Evolutionary conservation across 2,113 vertebrate genomes (phyloP), one percentile per base, ranked within the genome.

Genomic region (Caretta caretta): DNA sequence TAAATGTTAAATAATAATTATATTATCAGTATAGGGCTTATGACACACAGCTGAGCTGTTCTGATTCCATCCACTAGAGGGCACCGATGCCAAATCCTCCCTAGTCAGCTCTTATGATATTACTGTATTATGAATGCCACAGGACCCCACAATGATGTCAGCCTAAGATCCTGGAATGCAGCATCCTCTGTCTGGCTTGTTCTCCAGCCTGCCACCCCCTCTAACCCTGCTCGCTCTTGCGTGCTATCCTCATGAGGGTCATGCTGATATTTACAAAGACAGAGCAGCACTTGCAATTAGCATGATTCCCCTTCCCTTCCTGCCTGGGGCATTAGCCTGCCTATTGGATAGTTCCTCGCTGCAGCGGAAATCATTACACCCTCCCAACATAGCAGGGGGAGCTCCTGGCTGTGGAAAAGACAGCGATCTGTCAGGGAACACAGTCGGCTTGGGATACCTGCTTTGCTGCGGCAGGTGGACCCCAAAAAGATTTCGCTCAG

Each of bases 381-480:
- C 75, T 27, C 75, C 75, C 19, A 29, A 25, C 46, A 46, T 12
- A 48, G 75, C 42, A 78, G 24, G 42, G 62, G 75, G 75, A 78
- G 42, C 24, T 25, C 75, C 24, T 29, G 75, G 11, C 75, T 78
- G 42, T 2, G 22, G 69, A 25, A 76, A 46, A n/a, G 10, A 20
- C 38, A 76, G 24, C 11, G 10, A 76, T 25, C 12, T 12, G 38
- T 75, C 20, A 3, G 69, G 69, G 38, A 75, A 10, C 38, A 5
- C 51, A 87, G 65, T 27, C 75, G 22, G 31, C 19, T 1, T 8
- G 13, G n/a, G 8, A 42, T 46, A 51, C 24, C n/a, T 3, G 12
- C 38, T 42, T 53, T 8, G 3, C 53, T 56, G 53, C 4, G 0
- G 4, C 1, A 35, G n/a, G 57, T 38, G 79, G 42, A 50, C 56